A percentile compares a stretch with the other conserved stretches of the same genome.
These are phyloP conservation scores for Momotus momota DNA, from an alignment of 2,797 vertebrate genomes.

Conservation along the genomic window DNA sequence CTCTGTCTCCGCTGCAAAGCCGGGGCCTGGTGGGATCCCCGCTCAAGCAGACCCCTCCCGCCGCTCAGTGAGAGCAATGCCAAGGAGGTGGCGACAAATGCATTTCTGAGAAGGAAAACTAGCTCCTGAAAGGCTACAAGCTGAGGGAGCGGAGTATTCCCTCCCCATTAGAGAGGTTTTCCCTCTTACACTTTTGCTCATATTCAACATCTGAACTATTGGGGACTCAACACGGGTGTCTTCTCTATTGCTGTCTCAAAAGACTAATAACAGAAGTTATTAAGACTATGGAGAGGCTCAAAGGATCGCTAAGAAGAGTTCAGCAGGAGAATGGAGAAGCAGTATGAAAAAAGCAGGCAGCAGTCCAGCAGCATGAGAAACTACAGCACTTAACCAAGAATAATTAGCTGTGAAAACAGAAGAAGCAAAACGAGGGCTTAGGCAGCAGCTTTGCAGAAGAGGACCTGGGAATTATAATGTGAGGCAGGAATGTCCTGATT, in stretches of 20 bases:
- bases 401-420: conserved; percentile 37
- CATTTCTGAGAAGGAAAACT: not conserved
- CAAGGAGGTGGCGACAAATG: conserved; percentile 24
- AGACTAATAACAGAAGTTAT: not conserved
- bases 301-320: not conserved
- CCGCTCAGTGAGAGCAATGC: not conserved
- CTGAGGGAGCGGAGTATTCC: not conserved
- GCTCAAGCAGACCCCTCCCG: not conserved
- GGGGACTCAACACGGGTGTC: not conserved
- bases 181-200: not conserved
- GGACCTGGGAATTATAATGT: not conserved
- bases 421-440: not conserved
- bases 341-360: not conserved
- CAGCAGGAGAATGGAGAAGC: not conserved
- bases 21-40: not conserved
- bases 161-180: not conserved
- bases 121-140: not conserved
- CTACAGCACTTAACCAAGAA: not conserved
- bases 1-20: rapidly evolving
- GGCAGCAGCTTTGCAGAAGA: not conserved
- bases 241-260: not conserved
- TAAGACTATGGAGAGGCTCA: not conserved
- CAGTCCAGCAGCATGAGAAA: not conserved
- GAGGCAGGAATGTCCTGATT: not conserved
- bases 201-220: not conserved